Evolutionary conservation across 2,113 vertebrate species (phyloP), one percentile per base, ranked within the genome.

Genomic region (Vireo altiloquus): DNA sequence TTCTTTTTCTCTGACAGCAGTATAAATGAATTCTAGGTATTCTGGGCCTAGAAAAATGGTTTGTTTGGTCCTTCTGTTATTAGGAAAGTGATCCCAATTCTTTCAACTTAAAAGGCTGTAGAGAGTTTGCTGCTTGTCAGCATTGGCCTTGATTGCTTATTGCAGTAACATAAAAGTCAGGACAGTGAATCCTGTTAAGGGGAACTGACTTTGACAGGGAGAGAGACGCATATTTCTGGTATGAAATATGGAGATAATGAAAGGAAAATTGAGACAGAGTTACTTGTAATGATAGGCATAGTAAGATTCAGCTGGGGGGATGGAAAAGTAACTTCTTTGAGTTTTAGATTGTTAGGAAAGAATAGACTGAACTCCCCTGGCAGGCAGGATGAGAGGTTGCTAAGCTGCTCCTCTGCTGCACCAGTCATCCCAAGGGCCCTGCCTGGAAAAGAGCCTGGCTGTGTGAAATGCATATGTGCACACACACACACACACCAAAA

Each of bases 211-310:
- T 79, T 89, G 72, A 50, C 39, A 20, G 46, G 31, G 46, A 57
- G 46, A 85, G 37, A 66, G 76, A 82, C 66, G 56, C 42, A 54
- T 82, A 72, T 92, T 90, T 96, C 76, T 94, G 6, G 1, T 92
- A 69, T 35, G 72, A 95, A 84, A 92, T 89, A 92, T 11, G 37
- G 84, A 79, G 49, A 70, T 95, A 89, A 95, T 92, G 85, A 92
- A 94, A 85, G 65, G 61, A 94, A 84, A 94, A 77, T 68, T 1
- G 10, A 72, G 82, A 77, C 66, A 44, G 86, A 79, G 59, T 83
- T 97, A 85, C 89, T 96, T 92, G 66, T 96, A 92, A 69, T 92
- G 92, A 89, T 82, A 95, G 86, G 61, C 78, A 72, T 44, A 66
- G 79, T 66, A 68, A 84, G 44, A 78, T 94, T 90, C 52, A 71